Evolutionary conservation across 2,888 invertebrate genomes (phyloP), one percentile per base, ranked within the genome.

Genomic region (Ceriagrion tenellum): DNA sequence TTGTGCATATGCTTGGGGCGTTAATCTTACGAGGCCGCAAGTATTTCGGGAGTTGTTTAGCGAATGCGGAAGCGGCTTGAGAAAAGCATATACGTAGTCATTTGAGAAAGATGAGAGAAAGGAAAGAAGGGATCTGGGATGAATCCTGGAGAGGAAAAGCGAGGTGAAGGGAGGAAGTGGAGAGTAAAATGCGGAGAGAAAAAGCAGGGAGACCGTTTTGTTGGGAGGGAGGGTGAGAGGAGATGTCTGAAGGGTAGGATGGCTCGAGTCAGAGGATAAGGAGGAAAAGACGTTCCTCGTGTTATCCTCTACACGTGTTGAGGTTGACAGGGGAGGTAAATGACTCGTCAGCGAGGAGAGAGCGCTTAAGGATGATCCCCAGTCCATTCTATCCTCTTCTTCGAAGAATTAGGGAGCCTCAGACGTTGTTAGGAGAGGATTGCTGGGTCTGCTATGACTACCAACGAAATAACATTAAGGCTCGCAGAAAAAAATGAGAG

Each of bases 321-420:
- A 56, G 56, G 55, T 90, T 90, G 63, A 59, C 91, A 91, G 35
- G 8, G 40, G 59, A 63, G 59, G 63, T 91, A 93, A 69, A 63
- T 40, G 13, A 93, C 40, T 47, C 69, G 69, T 69, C 40, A 93
- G 47, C 69, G 26, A 8, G 69, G 55, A 40, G 16, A 55, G 16
- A 20, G 26, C 47, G 26, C n/a, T 63, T 12, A 1, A n/a, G 47
- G 63, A 55, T 40, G 40, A 47, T 40, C 13, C 16, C 74, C 69
- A 47, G n/a, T 4, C 69, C 18, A 16, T 93, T n/a, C n/a, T 89
- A 55, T n/a, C 12, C 26, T 93, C 47, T 47, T 47, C 26, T 47
- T 18, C 23, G 18, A 20, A n/a, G 47, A 63, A 69, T 23, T 47
- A 26, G n/a, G 18, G 59, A 59, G 59, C 10, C 20, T 59, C 18